phyloP scores from a whole-genome alignment of 2,797 vertebrate genomes.

The Melanogrammus aeglefinus region DNA sequence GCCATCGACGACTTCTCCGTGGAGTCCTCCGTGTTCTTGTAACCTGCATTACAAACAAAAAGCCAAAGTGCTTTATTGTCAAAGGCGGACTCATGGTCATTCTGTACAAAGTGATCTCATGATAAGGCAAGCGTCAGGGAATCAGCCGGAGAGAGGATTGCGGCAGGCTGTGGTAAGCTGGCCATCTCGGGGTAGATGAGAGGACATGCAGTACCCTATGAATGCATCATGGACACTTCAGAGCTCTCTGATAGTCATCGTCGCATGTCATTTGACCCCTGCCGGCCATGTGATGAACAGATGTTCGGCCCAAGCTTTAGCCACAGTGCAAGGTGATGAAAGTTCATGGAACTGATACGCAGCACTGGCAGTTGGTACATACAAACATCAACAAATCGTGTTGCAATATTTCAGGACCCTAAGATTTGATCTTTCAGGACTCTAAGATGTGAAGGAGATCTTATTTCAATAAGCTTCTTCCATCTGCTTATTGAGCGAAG shows the following conservation, averaged over 20 bases:
- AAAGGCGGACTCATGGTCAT: not conserved
- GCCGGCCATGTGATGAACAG: not conserved
- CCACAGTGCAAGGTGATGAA: not conserved
- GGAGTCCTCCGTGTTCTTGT: slow-evolving; percentile 93
- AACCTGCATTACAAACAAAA: slow-evolving; percentile 73
- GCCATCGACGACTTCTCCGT: slow-evolving; percentile 92
- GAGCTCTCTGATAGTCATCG: not conserved
- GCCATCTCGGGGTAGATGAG: not conserved
- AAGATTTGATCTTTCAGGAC: too few species aligned
- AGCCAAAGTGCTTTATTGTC: not conserved
- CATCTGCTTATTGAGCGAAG: not conserved
- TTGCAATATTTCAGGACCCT: too few species aligned
- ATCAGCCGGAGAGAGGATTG: not conserved
- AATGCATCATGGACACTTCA: not conserved
- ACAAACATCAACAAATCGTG: too few species aligned
- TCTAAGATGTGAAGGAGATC: too few species aligned
- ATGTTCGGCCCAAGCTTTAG: not conserved
- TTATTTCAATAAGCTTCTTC: not conserved
- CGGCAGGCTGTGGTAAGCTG: not conserved
- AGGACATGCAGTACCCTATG: not conserved
- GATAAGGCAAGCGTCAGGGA: not conserved
- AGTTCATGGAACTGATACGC: not conserved
- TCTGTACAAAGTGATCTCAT: not conserved
- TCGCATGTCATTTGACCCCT: not conserved
- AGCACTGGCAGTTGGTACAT: not conserved